Conservation (phyloP, 2,113 vertebrate genomes). For the Otis tarda region DNA sequence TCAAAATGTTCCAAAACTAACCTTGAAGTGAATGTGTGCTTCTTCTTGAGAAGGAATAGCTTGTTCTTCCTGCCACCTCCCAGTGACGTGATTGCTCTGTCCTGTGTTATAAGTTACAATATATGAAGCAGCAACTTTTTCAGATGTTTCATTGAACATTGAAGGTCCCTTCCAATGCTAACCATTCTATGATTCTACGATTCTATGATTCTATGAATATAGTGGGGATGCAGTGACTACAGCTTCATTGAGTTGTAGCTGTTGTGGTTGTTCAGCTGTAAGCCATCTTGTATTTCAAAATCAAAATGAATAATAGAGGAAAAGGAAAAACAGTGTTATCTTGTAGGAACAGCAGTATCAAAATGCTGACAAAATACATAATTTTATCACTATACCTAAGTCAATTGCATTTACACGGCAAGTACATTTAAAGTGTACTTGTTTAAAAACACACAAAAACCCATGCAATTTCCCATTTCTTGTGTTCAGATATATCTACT, state of each 20-base stretch:
- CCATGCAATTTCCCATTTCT: not conserved
- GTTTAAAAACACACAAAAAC: not conserved
- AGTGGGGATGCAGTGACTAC: not conserved
- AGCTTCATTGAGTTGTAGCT: not conserved
- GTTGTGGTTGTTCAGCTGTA: not conserved
- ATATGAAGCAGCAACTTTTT: not conserved
- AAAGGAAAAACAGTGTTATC: not conserved
- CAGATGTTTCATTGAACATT: not conserved
- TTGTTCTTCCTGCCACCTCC: not conserved
- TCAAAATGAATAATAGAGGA: not conserved
- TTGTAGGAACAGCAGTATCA: not conserved
- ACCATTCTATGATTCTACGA: no score
- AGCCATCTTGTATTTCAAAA: not conserved
- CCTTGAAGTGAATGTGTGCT: not conserved
- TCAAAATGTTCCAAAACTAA: not conserved
- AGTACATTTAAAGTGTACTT: not conserved
- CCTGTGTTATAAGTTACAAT: not conserved
- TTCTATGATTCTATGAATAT: no score
- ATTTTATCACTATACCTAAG: not conserved
- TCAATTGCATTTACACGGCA: not conserved
- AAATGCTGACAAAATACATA: not conserved
- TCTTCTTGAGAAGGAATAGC: not conserved
- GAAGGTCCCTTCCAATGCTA: no score
- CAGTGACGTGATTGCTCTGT: fast-evolving
- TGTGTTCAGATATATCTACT: not conserved